Base-by-base conservation (phyloP, 2,888 invertebrate species). In the Endotricha flammealis region DNA sequence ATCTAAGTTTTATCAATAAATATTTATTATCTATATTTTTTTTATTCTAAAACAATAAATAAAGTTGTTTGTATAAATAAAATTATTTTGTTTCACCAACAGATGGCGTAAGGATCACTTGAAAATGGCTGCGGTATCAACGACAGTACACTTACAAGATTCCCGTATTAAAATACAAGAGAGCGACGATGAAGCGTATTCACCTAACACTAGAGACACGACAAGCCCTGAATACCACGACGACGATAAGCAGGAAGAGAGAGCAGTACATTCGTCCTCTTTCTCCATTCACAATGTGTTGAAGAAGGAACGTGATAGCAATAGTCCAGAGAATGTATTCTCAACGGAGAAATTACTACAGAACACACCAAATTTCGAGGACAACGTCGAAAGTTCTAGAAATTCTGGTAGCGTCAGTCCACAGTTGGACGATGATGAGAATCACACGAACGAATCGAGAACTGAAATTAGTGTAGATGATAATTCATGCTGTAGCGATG, bases 401-500 rank as follows among this genome's bases (percentile, higher is more conserved):
- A 57, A 68, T 37, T 76, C 78, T 1, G 77, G 68, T 41, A 75
- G 75, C 41, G 56, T 71, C 6, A 77, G 77, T 42, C 77, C 76
- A 2, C 59, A 63, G 20, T 47, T 79, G 2, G 79, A 79, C 8
- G 79, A 81, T 12, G 77, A 77, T 4, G 74, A 71, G 13, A 74
- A 67, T 7, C 69, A 62, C 2, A 57, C 50, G 0, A 59, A 51
- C 9, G 57, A 60, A 46, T 56, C 55, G 4, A 58, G 83, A 53
- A 72, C 78, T 8, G 83, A 83, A 44, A 82, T 85, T 17, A 85
- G 87, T 41, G 77, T 88, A 8, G 87, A 83, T 39, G 89, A 90
- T 10, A 88, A 89, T 44, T 92, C 92, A 41, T 91, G 91, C 47
- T 91, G 91, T 50, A 92, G 92, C 53, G 93, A 93, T 55, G 94